These are phyloP conservation scores for Falco naumanni DNA, from an alignment of 2,797 vertebrate species.

Conservation along the genomic window DNA sequence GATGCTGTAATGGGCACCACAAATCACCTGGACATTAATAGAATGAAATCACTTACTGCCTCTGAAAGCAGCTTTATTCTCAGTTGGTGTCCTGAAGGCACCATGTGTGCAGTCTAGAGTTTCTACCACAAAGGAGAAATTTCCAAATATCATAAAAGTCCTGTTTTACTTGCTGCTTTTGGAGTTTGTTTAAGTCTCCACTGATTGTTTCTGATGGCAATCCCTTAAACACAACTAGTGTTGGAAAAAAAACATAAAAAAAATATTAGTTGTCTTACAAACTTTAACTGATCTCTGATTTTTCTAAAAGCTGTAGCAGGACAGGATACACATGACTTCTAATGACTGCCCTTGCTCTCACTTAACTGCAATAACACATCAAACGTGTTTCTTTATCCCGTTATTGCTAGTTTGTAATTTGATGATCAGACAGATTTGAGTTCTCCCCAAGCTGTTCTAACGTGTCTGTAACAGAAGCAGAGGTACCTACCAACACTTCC, in stretches of 20 bases:
- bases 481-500: slow-evolving; percentile 47
- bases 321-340: slow-evolving; percentile 66
- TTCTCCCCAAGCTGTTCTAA: slow-evolving; percentile 75
- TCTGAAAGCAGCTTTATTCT: slow-evolving; percentile 78
- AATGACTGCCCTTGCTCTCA: slow-evolving; percentile 68
- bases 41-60: slow-evolving; percentile 76
- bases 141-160: slow-evolving; percentile 57
- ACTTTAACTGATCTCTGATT: slow-evolving; percentile 46
- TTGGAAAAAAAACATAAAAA: slow-evolving; percentile 24
- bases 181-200: background rate
- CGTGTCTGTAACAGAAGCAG: slow-evolving; percentile 74
- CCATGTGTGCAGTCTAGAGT: slow-evolving; percentile 60
- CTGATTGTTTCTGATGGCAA: slow-evolving; percentile 49
- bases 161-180: slow-evolving; percentile 34
- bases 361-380: slow-evolving; percentile 64
- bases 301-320: slow-evolving; percentile 51
- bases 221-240: slow-evolving; percentile 17
- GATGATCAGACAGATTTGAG: slow-evolving; percentile 71
- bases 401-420: slow-evolving; percentile 71
- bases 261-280: slow-evolving; percentile 22
- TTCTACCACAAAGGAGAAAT: slow-evolving; percentile 54
- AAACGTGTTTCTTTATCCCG: slow-evolving; percentile 69
- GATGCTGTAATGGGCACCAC: slow-evolving; percentile 78
- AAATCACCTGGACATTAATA: slow-evolving; percentile 78
- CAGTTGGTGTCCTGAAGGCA: slow-evolving; percentile 72